Percentiles rank a stretch among this genome's conserved stretches.
phyloP scores from a whole-genome alignment of 1,140 invertebrate genomes.

The Gonatopus flavifemur region DNA sequence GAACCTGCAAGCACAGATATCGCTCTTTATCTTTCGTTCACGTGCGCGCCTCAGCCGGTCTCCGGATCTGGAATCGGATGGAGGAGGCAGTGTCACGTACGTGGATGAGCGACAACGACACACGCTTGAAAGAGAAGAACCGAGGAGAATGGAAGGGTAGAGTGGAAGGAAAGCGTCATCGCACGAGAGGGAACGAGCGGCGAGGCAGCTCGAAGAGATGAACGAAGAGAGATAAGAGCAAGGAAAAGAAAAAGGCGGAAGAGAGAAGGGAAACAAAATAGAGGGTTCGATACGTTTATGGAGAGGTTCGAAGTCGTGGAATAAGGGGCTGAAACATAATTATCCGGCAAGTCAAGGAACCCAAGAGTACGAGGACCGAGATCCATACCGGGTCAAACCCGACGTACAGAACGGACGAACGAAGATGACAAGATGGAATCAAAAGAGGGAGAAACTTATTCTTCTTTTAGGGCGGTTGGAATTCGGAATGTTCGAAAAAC shows the following conservation, averaged over 20 bases:
- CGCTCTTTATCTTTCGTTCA: no score
- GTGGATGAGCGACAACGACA: conserved; percentile 17
- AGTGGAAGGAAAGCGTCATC: no score
- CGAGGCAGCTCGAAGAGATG: neutral
- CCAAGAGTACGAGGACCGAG: neutral
- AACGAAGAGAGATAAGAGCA: neutral
- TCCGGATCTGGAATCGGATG: conserved; percentile 7
- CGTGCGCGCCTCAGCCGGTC: no score
- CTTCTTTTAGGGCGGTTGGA: conserved; percentile 29
- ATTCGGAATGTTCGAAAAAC: conserved; percentile 24
- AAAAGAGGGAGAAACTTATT: conserved; percentile 23
- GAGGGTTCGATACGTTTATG: conserved; percentile 27
- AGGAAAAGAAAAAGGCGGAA: conserved; percentile 5
- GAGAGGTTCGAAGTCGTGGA: conserved; percentile 25
- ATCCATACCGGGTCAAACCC: no score
- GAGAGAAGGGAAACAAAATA: no score
- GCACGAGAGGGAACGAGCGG: conserved; percentile 6
- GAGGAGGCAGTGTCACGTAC: conserved; percentile 12
- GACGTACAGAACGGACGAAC: neutral
- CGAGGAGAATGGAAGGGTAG: conserved; percentile 2
- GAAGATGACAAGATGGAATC: conserved; percentile 5
- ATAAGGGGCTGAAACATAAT: conserved; percentile 30
- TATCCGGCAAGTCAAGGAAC: conserved; percentile 28
- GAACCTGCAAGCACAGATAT: no score
- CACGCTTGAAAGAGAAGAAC: neutral